Base-by-base conservation (phyloP, 2,888 invertebrate genomes). In the Nomada fabriciana region DNA sequence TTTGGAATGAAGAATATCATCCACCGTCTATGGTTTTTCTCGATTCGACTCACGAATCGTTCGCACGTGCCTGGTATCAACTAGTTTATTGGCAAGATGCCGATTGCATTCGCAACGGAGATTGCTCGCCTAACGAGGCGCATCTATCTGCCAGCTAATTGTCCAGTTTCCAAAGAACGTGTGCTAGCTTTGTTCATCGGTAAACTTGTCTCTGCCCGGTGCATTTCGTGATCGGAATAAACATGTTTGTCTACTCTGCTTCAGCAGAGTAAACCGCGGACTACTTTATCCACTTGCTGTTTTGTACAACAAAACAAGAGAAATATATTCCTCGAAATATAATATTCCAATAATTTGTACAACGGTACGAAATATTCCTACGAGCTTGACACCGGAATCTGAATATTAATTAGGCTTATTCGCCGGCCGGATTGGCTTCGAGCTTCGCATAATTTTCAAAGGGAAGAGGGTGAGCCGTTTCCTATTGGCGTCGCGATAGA, bases 51-150 rank as follows among this genome's bases (percentile, higher is more conserved):
- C 68, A 36, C 47, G 67, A 65, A 76, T 70, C 69, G 68, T 10
- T 75, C 77, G 75, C 80, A 78, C 78, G 85, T 78, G 73, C 59
- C 72, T 55, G 57, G 55, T 80, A 68, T 82, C 76, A 72, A 75
- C 64, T 60, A 55, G 47, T 60, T 73, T 60, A 72, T 77, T 88
- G 78, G 83, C 81, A 63, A 57, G 74, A 43, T 72, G 68, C 78
- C 83, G 55, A 63, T 5, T 50, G 72, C 36, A 64, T 83, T 80
- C 72, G 63, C 74, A 60, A 69, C 71, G 80, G 72, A 57, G 47
- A 72, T 79, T 76, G 64, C 69, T 65, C 43, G 20, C 65, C 57
- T 29, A 60, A 55, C 65, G 63, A 73, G 57, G 50, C 36, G 73
- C 36, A 23, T 59, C 55, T 81, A 75, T 50, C 74, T 64, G 69